Evolutionary conservation across 2,797 vertebrate species (phyloP), one percentile per base, ranked within the genome.

Genomic region (Parambassis ranga): DNA sequence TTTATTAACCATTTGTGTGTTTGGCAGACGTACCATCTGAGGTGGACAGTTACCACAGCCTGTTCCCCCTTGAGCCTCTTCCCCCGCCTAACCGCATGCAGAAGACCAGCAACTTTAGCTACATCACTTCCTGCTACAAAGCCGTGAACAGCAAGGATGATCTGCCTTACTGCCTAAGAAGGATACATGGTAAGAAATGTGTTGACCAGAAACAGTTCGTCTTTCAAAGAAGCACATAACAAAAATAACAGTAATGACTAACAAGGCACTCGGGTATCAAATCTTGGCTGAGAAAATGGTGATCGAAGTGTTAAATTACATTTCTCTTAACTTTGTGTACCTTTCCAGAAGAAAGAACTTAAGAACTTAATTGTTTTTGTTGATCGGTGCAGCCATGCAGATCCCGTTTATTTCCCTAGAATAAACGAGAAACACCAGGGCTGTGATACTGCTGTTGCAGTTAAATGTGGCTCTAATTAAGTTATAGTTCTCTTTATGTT

Each of bases 121-220:
- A 98, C 82, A 95, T 98, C 78, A 99, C 98, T 28, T 98, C 98
- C 33, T 99, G 97, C 89, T 99, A 99, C 90, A 99, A 99, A 92
- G 98, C 98, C 32, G 95, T 99, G 86, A 99, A 97, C 92, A 97
- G 94, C 92, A 99, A 99, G 89, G 97, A 99, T 85, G 96, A 99
- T 78, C 91, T 99, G 87, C 95, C 97, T 26, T 99, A 99, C 90
- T 99, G 98, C 91, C 94, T 99, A 90, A 94, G 97, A 75, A 96
- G 98, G 90, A 96, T 99, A 94, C 98, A 99, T 32, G 97, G 98
- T 98, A 87, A 92, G 90, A 67, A 36, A 39, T 2, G 1, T 23
- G 1, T 2, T 10, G 11, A 10, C 2, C 4, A 31, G 15, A 2
- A 15, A 33, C 10, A 22, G 4, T n/a, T n/a, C n/a, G 13, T 23